These are phyloP conservation scores for Peromyscus californicus DNA, from an alignment of 2,113 vertebrate species.

Conservation along the genomic window DNA sequence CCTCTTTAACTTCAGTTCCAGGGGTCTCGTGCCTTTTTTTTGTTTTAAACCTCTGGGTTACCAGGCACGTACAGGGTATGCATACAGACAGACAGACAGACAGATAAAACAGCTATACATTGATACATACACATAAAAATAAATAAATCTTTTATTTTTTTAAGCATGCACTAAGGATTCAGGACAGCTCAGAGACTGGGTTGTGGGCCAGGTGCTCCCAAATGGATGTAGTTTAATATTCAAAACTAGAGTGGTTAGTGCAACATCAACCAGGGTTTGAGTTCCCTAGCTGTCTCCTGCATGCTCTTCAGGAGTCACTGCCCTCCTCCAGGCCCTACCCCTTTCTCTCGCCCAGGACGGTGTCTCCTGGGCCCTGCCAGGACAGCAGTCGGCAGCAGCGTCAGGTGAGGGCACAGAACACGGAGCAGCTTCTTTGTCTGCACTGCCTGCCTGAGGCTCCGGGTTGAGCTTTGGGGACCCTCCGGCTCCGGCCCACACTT, in stretches of 20 bases:
- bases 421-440: not conserved
- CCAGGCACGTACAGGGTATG: not conserved
- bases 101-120: not conserved
- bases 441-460: too few relatives aligned
- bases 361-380: not conserved
- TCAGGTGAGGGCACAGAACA: not conserved
- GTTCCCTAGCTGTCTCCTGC: not conserved
- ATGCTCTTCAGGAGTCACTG: not conserved
- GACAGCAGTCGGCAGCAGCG: not conserved
- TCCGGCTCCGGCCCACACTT: fast-evolving
- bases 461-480: not conserved
- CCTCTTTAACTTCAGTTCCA: not conserved
- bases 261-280: not conserved
- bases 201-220: not conserved
- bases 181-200: not conserved
- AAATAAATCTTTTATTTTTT: not conserved
- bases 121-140: not conserved
- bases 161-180: not conserved
- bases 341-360: not conserved
- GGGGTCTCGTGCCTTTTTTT: too few relatives aligned
- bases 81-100: too few relatives aligned
- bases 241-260: not conserved
- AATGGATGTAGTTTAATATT: not conserved
- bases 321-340: not conserved
- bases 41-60: not conserved